A percentile compares a stretch with the other conserved stretches of the same genome.
Evolutionary conservation across 2,888 invertebrate species (phyloP).

Genomic region (Nephrotoma appendiculata): DNA sequence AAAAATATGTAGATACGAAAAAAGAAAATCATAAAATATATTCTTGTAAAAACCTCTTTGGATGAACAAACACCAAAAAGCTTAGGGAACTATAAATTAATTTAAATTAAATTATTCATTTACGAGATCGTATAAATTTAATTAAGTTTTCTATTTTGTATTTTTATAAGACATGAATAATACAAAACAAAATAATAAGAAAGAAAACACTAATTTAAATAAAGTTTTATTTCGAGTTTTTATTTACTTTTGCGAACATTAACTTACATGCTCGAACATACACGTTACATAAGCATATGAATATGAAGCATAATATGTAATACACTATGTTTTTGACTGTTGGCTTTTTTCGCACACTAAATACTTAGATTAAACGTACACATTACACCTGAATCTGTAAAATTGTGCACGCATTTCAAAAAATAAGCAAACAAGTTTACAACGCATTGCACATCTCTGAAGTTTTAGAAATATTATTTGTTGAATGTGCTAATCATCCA

Average conservation of each 20-base stretch:
- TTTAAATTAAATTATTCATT: constrained; percentile 4
- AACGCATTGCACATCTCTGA: too few relatives aligned
- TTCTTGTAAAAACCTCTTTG: background rate
- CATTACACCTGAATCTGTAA: background rate
- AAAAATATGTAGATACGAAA: background rate
- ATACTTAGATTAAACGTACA: background rate
- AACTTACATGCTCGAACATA: background rate
- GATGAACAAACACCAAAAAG: constrained; percentile 2
- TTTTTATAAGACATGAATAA: background rate
- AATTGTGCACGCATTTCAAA: background rate
- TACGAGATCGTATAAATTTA: constrained; percentile 2
- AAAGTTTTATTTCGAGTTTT: background rate
- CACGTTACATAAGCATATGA: background rate
- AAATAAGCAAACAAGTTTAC: too few relatives aligned
- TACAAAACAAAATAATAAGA: background rate
- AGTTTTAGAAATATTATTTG: too few relatives aligned
- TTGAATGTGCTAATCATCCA: too few relatives aligned
- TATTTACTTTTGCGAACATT: background rate
- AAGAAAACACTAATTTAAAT: background rate
- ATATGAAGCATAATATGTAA: background rate
- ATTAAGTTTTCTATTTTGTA: constrained; percentile 1
- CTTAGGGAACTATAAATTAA: constrained; percentile 4
- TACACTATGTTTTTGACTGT: background rate
- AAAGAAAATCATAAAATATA: background rate
- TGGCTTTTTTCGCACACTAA: background rate